Evolutionary conservation across 2,113 vertebrate species (phyloP).

Genomic region (Zapornia atra): DNA sequence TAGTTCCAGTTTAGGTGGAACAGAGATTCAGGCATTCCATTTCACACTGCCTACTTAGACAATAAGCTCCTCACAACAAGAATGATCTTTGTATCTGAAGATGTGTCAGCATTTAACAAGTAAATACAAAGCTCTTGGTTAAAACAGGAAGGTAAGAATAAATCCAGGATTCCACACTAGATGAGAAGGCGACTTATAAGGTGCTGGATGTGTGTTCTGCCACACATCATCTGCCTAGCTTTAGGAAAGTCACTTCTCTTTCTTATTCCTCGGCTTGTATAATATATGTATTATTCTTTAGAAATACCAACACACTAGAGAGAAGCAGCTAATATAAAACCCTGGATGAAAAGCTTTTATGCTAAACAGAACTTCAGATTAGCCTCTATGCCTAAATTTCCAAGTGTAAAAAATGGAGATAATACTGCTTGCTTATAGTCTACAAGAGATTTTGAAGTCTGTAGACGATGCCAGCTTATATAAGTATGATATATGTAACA

Average conservation of each 20-base stretch:
- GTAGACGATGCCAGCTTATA: background rate
- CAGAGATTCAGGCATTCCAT: background rate
- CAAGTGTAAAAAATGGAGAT: constrained; percentile 30
- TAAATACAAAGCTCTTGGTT: background rate
- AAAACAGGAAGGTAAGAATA: background rate
- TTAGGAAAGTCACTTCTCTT: background rate
- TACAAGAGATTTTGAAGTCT: constrained; percentile 8
- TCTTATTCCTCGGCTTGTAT: background rate
- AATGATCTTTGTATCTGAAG: background rate
- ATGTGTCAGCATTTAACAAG: background rate
- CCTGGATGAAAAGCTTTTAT: constrained; percentile 48
- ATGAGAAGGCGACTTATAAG: background rate
- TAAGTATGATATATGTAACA: background rate
- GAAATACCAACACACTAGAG: constrained; percentile 30
- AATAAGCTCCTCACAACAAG: background rate
- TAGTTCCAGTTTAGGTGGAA: background rate
- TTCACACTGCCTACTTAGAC: background rate
- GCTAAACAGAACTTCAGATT: constrained; percentile 56
- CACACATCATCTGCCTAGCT: background rate
- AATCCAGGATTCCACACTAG: background rate
- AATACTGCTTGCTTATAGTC: constrained; percentile 16
- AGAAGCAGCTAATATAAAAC: constrained; percentile 24
- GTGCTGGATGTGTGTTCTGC: background rate
- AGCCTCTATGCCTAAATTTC: constrained; percentile 32
- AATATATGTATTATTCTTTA: constrained; percentile 31